Percentiles rank a stretch among this genome's conserved stretches.
These are phyloP conservation scores for Formicarius rufipectus DNA, from an alignment of 2,113 vertebrate genomes.

Conservation along the genomic window DNA sequence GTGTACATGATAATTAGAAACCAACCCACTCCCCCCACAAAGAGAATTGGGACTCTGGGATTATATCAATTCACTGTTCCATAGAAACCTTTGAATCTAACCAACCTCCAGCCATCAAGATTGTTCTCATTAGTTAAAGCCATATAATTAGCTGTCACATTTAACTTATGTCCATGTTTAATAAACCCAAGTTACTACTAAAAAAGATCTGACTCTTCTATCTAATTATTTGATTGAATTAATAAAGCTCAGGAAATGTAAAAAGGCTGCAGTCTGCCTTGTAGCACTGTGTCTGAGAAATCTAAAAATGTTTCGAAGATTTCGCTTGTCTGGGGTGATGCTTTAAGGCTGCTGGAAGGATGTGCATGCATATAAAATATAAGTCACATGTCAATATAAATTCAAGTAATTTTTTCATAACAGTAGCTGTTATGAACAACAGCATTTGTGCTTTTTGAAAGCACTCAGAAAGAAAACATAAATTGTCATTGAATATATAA, in stretches of 20 bases:
- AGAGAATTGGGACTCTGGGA: background rate
- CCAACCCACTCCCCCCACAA: background rate
- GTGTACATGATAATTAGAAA: slow-evolving; percentile 44
- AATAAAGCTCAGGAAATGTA: background rate
- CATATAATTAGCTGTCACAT: slow-evolving; percentile 47
- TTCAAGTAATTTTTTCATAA: background rate
- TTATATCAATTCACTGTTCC: background rate
- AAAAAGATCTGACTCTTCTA: background rate
- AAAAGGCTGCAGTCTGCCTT: background rate
- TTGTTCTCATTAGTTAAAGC: slow-evolving; percentile 21
- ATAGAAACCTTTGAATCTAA: background rate
- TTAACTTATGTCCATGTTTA: slow-evolving; percentile 16
- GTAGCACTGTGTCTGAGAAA: background rate
- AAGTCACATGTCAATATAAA: background rate
- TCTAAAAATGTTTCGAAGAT: background rate
- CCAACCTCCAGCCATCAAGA: background rate
- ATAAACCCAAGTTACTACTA: background rate
- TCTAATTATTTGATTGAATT: slow-evolving; percentile 26
- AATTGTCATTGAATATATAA: background rate
- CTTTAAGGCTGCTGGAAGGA: background rate
- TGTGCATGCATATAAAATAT: background rate
- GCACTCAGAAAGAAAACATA: background rate
- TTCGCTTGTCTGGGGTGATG: background rate
- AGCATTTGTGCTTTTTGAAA: background rate
- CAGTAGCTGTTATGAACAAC: background rate